These are phyloP conservation scores for Saturnia pavonia DNA, from an alignment of 2,888 invertebrate species.

Conservation along the genomic window DNA sequence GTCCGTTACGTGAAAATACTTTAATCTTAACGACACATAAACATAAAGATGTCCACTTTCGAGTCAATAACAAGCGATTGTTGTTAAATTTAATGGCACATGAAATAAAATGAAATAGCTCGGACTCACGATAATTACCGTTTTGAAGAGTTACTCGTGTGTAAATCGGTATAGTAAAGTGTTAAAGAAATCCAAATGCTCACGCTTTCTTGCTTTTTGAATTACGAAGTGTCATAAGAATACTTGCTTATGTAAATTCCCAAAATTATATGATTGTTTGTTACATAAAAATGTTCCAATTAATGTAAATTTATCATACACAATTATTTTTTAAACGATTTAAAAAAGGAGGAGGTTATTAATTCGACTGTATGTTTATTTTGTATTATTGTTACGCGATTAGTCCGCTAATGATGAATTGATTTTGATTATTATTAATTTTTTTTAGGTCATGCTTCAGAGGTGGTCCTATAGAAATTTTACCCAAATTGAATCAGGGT, in stretches of 20 bases:
- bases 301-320: background rate
- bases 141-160: background rate
- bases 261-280: background rate
- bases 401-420: too few species aligned
- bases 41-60: constrained; percentile 73
- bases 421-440: too few species aligned
- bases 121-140: constrained; percentile 61
- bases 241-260: constrained; percentile 19
- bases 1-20: constrained; percentile 48
- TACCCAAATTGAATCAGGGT: too few species aligned
- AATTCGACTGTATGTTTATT: too few species aligned
- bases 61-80: constrained; percentile 74
- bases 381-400: too few species aligned
- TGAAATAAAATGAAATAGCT: constrained; percentile 69
- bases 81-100: constrained; percentile 77
- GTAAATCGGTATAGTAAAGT: constrained; percentile 14
- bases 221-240: background rate
- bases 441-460: too few species aligned
- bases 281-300: background rate
- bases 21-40: constrained; percentile 72
- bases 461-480: too few species aligned
- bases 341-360: too few species aligned
- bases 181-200: constrained; percentile 19
- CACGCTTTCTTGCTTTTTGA: constrained; percentile 19
- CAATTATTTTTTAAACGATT: too few species aligned